Evolutionary conservation across 2,888 invertebrate genomes (phyloP).

Genomic region (Caenorhabditis becei): DNA sequence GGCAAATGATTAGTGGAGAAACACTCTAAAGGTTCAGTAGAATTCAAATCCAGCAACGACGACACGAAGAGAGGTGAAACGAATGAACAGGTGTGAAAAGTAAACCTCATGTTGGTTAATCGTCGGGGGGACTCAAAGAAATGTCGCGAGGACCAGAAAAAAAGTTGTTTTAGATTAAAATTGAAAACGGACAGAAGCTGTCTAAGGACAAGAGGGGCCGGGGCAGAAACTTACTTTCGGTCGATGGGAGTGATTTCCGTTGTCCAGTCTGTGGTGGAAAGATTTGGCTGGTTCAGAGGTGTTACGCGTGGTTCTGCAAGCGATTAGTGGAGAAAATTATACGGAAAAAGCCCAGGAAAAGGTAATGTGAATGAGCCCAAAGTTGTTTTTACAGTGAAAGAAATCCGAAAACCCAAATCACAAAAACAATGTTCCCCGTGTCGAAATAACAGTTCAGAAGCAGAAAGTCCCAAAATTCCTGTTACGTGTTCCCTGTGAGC

Average conservation of each 20-base stretch:
- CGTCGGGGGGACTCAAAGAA: constrained; percentile 49
- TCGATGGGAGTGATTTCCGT: constrained; percentile 55
- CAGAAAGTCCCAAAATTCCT: background rate
- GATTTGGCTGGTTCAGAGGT: constrained; percentile 47
- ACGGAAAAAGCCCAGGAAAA: constrained; percentile 16
- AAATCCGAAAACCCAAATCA: background rate
- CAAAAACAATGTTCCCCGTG: background rate
- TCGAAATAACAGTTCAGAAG: too few species aligned
- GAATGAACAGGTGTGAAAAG: constrained; percentile 31
- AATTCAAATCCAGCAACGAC: constrained; percentile 25
- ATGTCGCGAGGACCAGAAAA: constrained; percentile 60
- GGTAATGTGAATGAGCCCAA: background rate
- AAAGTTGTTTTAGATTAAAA: background rate
- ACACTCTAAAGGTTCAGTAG: constrained; percentile 23
- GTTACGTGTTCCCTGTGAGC: background rate
- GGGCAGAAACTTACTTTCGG: constrained; percentile 53
- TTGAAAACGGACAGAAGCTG: constrained; percentile 39
- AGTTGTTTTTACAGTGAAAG: background rate
- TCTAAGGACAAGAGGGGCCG: background rate
- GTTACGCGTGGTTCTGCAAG: constrained; percentile 58
- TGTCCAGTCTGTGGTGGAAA: constrained; percentile 21
- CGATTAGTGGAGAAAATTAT: constrained; percentile 50
- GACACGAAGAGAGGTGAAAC: constrained; percentile 41
- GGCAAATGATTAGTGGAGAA: constrained; percentile 12
- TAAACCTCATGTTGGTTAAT: constrained; percentile 48